phyloP scores from a whole-genome alignment of 2,113 vertebrate species.

The Esox niger region DNA sequence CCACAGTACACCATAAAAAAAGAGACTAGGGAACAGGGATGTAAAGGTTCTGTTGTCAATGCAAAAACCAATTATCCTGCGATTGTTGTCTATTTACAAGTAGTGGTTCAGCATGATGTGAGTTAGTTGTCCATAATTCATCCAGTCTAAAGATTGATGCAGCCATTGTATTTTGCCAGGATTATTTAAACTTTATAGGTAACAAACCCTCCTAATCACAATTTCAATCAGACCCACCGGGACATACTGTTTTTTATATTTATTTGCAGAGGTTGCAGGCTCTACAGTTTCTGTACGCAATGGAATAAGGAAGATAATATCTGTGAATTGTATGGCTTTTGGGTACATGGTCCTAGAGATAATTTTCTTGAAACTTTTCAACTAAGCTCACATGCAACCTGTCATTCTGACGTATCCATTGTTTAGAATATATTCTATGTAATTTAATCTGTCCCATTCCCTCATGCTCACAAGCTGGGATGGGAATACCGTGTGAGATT shows the following conservation, averaged over 20 bases:
- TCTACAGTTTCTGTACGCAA: not conserved
- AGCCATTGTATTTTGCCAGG: conserved; percentile 29
- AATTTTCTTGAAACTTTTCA: not conserved
- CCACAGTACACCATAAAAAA: not conserved
- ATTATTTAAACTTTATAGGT: conserved; percentile 33
- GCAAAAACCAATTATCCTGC: conserved; percentile 6
- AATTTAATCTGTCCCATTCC: not conserved
- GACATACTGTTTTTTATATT: not conserved
- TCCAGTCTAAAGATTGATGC: conserved; percentile 36
- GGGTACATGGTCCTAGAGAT: not conserved
- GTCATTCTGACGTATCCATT: not conserved
- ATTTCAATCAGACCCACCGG: conserved; percentile 23
- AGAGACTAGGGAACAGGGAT: not conserved
- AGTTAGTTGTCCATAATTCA: conserved; percentile 20
- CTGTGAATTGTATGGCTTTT: too few species aligned
- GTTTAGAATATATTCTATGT: not conserved
- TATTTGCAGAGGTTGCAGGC: not conserved
- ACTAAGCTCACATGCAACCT: not conserved
- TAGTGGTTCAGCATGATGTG: conserved; percentile 24
- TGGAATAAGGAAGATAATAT: not conserved
- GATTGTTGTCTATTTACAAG: conserved; percentile 15
- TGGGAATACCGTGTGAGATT: not conserved
- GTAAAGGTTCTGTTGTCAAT: not conserved
- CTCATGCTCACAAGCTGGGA: not conserved
- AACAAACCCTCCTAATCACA: conserved; percentile 13